Evolutionary conservation across 2,113 vertebrate genomes (phyloP).

Genomic region (Girardinichthys multiradiatus): DNA sequence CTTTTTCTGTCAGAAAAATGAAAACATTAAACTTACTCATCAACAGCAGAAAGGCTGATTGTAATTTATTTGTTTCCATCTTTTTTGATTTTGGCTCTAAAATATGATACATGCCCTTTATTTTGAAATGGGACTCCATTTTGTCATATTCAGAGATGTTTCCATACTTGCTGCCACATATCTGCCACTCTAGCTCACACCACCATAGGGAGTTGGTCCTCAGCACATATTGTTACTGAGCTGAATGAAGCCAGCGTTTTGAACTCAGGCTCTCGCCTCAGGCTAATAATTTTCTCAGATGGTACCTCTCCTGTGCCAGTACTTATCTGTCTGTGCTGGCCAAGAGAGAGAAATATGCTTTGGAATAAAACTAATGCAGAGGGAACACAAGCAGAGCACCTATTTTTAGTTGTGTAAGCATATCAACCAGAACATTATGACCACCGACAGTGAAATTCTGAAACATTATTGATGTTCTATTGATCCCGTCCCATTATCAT

Average conservation of each 20-base stretch:
- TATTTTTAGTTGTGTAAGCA: conserved; percentile 36
- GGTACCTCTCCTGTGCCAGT: conserved; percentile 48
- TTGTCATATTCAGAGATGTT: conserved; percentile 11
- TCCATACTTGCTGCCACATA: conserved; percentile 35
- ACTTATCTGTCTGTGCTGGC: conserved; percentile 38
- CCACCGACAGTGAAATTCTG: not conserved
- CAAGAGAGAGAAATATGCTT: conserved; percentile 34
- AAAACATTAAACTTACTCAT: no score
- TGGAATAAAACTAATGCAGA: not conserved
- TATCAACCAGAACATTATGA: not conserved
- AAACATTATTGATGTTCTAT: not conserved
- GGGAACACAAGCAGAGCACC: conserved; percentile 15
- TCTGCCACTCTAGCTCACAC: conserved; percentile 30
- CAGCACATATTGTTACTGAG: conserved; percentile 46
- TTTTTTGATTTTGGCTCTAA: no score
- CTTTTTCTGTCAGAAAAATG: no score
- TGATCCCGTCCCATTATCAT: not conserved
- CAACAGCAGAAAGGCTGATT: no score
- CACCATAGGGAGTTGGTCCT: conserved; percentile 41
- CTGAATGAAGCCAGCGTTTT: conserved; percentile 50
- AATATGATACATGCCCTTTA: not conserved
- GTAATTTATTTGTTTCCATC: no score
- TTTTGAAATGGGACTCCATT: not conserved
- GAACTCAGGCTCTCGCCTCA: conserved; percentile 49
- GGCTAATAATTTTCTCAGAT: conserved; percentile 63